Conservation (phyloP, 2,888 invertebrate species). For the Ophioninae sp. region DNA sequence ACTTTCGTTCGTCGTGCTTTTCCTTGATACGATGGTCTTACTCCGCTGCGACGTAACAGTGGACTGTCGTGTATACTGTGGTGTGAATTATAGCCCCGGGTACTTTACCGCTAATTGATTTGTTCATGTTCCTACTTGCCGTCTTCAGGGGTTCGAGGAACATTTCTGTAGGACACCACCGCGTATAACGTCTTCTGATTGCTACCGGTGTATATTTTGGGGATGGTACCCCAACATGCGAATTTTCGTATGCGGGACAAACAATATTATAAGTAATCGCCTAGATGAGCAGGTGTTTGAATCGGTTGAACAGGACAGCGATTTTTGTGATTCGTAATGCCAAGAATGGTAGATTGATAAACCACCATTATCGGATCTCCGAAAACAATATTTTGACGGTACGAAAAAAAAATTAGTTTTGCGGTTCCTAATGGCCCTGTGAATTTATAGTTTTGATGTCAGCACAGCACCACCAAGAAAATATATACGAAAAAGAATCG, state of each 20-base stretch:
- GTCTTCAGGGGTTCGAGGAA: conserved; percentile 56
- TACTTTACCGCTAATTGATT: conserved; percentile 79
- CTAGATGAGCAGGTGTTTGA: too few species aligned
- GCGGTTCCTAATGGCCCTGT: neutral
- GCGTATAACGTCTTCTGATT: conserved; percentile 34
- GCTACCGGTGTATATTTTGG: conserved; percentile 38
- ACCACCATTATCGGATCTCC: too few species aligned
- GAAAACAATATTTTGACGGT: conserved; percentile 5
- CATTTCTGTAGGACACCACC: conserved; percentile 48
- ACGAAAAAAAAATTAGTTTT: neutral
- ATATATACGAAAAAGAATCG: neutral
- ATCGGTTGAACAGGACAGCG: too few species aligned
- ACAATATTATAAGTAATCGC: neutral
- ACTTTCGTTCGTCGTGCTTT: neutral
- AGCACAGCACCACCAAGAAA: neutral
- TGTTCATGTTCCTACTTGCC: conserved; percentile 75
- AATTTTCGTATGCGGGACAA: neutral
- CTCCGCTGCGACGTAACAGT: conserved; percentile 6
- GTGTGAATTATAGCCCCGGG: conserved; percentile 73
- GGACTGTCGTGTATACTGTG: conserved; percentile 64
- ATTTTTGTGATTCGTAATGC: neutral
- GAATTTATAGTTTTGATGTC: neutral
- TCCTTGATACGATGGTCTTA: neutral
- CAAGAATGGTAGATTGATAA: too few species aligned
- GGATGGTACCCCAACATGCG: conserved; percentile 58